Conservation (phyloP, 2,797 vertebrate species). For the Botia almorhae region DNA sequence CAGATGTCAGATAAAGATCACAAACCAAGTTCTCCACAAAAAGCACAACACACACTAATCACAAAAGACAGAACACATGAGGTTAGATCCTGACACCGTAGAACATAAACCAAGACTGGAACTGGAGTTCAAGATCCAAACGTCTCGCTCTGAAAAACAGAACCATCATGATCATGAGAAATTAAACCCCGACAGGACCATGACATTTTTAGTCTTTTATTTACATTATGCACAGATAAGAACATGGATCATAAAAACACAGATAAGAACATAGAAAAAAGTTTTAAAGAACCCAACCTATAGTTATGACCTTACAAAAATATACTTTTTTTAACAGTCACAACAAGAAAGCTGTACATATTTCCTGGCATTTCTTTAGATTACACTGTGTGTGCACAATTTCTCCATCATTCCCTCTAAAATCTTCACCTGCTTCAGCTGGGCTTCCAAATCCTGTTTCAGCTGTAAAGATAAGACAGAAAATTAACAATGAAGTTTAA, state of each 20-base stretch:
- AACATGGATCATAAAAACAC: not conserved
- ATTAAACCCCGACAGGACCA: no score
- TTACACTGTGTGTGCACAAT: not conserved
- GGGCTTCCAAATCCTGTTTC: slow-evolving; percentile 61
- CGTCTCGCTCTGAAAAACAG: no score
- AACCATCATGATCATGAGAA: no score
- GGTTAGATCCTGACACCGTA: no score
- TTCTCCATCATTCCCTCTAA: slow-evolving; percentile 59
- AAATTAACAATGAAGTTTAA: not conserved
- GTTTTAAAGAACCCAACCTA: not conserved
- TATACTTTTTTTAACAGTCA: slow-evolving; percentile 1
- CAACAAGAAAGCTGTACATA: not conserved
- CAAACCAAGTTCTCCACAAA: no score
- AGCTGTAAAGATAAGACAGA: slow-evolving; percentile 57
- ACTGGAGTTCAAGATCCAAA: no score
- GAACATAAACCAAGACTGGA: no score
- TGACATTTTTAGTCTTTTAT: no score
- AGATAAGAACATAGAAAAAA: not conserved
- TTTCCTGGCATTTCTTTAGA: not conserved
- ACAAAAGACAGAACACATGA: no score
- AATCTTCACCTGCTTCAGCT: slow-evolving; percentile 58
- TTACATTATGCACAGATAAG: not conserved
- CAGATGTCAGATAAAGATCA: no score
- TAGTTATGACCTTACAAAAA: not conserved
- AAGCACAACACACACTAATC: no score